Conservation (phyloP, 2,113 vertebrate species). For the Seriola aureovittata region DNA sequence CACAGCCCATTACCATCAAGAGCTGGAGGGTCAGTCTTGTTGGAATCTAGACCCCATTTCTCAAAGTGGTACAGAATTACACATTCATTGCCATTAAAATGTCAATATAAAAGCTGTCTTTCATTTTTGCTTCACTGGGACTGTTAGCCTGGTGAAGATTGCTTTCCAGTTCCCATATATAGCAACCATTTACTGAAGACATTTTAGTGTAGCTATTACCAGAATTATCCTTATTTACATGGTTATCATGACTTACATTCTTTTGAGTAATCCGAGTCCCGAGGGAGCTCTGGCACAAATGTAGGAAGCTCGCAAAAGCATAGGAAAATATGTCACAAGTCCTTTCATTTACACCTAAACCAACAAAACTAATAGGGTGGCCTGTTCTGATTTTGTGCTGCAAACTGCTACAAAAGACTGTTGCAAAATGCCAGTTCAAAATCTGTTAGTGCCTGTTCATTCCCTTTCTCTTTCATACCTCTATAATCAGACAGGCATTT, state of each 20-base stretch:
- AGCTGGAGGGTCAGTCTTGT: constrained; percentile 35
- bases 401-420: constrained; percentile 48
- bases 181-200: constrained; percentile 52
- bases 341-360: constrained; percentile 62
- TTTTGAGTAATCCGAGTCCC: constrained; percentile 76
- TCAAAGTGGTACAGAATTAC: constrained; percentile 62
- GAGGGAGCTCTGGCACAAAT: constrained; percentile 70
- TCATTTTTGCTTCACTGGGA: constrained; percentile 55
- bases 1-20: constrained; percentile 58
- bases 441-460: constrained; percentile 52
- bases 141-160: constrained; percentile 42
- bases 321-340: constrained; percentile 72
- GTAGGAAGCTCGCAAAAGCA: constrained; percentile 77
- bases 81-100: constrained; percentile 81
- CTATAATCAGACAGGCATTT: constrained; percentile 57
- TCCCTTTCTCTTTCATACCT: constrained; percentile 36
- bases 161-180: constrained; percentile 40
- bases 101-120: constrained; percentile 69
- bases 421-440: constrained; percentile 48
- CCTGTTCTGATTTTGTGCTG: constrained; percentile 49
- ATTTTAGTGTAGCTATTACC: constrained; percentile 69
- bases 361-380: constrained; percentile 29
- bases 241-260: constrained; percentile 81
- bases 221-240: constrained; percentile 78
- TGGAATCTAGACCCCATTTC: constrained; percentile 39